Conservation (phyloP, 1,140 invertebrate species). For the Drosophila nikananu region DNA sequence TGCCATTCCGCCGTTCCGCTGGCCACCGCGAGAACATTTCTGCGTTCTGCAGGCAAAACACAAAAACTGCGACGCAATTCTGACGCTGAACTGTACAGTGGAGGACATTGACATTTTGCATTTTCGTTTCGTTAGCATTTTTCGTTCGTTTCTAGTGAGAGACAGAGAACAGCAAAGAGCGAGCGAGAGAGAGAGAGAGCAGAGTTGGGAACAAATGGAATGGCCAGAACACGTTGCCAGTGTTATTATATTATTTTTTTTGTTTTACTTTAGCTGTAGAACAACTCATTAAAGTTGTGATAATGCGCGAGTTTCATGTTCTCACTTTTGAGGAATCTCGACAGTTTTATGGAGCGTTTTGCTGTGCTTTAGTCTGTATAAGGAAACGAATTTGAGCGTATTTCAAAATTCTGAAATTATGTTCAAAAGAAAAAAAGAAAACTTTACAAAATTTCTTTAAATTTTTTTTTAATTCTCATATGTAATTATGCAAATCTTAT, state of each 20-base stretch:
- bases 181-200: conserved; percentile 22
- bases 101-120: conserved; percentile 85
- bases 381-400: conserved; percentile 2
- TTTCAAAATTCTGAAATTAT: not conserved
- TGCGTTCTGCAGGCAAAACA: conserved; percentile 68
- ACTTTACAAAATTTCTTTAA: too few species aligned
- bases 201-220: conserved; percentile 30
- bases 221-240: conserved; percentile 48
- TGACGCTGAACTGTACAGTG: conserved; percentile 81
- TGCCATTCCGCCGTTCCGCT: conserved; percentile 61
- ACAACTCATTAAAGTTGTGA: conserved; percentile 76
- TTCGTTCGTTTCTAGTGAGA: conserved; percentile 66
- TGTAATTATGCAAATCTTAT: too few species aligned
- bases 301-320: conserved; percentile 67
- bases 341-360: conserved; percentile 59
- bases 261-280: conserved; percentile 43
- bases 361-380: not conserved
- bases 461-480: too few species aligned
- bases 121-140: conserved; percentile 84
- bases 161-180: conserved; percentile 19
- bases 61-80: conserved; percentile 82
- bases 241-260: conserved; percentile 24
- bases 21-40: conserved; percentile 50
- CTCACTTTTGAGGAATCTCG: conserved; percentile 50
- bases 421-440: not conserved